Base-by-base conservation (phyloP, 2,797 vertebrate genomes). In the Spheniscus humboldti region DNA sequence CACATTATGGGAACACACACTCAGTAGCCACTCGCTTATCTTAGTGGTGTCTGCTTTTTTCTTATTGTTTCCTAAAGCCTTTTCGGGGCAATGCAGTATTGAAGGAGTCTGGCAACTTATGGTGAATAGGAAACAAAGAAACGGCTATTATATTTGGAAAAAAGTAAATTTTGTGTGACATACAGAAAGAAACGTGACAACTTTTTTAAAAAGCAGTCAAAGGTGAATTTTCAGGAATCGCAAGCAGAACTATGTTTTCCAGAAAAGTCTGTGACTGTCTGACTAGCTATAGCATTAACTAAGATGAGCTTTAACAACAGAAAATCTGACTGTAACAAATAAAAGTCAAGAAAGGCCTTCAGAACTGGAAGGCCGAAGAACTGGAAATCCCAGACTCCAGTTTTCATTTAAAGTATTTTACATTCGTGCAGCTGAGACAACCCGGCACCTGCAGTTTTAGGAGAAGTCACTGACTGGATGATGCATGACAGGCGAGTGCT, bases 1-100 rank as follows among this genome's bases (percentile, higher is more conserved):
- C 10, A 0, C 1, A 0, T 39, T 7, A 1, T 1, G 19, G 67
- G 59, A 43, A 4, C 39, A 7, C 39, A 2, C 15, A 0, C 23
- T 50, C 16, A 2, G 45, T 9, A n/a, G 45, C 37, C 39, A 1
- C 28, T 43, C 12, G 7, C 15, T 13, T 37, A 5, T 5, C 37
- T 24, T 16, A 23, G 13, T 4, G 24, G 22, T 13, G 8, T 15
- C 48, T 28, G 30, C 11, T 13, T 22, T 9, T 47, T 30, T 11
- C 18, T 50, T 19, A 2, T 1, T 11, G 5, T 9, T 68, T 22
- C 43, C 35, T 31, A 12, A 56, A 71, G 31, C 17, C 30, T 47
- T 12, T 41, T 12, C 10, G 3, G 48, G 31, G 47, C 45, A 7
- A 9, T 5, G 30, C 24, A 3, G 39, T 33, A 1, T 7, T 20